Percentiles rank a stretch among this genome's conserved stretches.
These are phyloP conservation scores for Bungarus multicinctus DNA, from an alignment of 2,113 vertebrate genomes.

Conservation along the genomic window DNA sequence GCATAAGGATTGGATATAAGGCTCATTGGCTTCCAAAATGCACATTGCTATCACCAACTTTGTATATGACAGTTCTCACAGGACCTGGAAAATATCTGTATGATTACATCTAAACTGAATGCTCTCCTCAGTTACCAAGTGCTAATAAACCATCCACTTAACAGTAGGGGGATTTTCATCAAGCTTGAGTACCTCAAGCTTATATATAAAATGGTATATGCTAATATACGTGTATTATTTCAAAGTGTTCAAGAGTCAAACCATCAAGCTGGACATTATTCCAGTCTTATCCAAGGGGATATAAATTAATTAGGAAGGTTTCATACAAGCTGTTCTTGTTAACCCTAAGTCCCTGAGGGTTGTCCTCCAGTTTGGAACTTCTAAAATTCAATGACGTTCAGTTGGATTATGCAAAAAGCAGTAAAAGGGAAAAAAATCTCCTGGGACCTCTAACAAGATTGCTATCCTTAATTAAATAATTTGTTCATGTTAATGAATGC, in stretches of 20 bases:
- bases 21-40: slow-evolving; percentile 36
- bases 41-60: slow-evolving; percentile 29
- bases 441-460: slow-evolving; percentile 19
- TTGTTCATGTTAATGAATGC: slow-evolving; percentile 29
- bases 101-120: slow-evolving; percentile 56
- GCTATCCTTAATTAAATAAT: slow-evolving; percentile 26
- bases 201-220: slow-evolving; percentile 18
- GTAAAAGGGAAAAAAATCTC: slow-evolving; percentile 15
- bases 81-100: slow-evolving; percentile 24
- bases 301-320: background rate
- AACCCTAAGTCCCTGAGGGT: slow-evolving; percentile 39
- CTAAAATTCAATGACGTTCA: background rate
- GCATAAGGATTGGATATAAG: slow-evolving; percentile 42
- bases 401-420: slow-evolving; percentile 18
- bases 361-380: slow-evolving; percentile 47
- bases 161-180: slow-evolving; percentile 2
- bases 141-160: slow-evolving; percentile 41
- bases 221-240: slow-evolving; percentile 15
- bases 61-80: slow-evolving; percentile 24
- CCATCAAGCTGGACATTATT: slow-evolving; percentile 46
- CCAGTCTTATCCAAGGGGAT: slow-evolving; percentile 20
- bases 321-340: slow-evolving; percentile 51
- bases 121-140: slow-evolving; percentile 40
- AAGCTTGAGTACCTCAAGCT: background rate
- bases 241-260: slow-evolving; percentile 33